Base-by-base conservation (phyloP, 2,113 vertebrate species). In the Ammospiza caudacuta region DNA sequence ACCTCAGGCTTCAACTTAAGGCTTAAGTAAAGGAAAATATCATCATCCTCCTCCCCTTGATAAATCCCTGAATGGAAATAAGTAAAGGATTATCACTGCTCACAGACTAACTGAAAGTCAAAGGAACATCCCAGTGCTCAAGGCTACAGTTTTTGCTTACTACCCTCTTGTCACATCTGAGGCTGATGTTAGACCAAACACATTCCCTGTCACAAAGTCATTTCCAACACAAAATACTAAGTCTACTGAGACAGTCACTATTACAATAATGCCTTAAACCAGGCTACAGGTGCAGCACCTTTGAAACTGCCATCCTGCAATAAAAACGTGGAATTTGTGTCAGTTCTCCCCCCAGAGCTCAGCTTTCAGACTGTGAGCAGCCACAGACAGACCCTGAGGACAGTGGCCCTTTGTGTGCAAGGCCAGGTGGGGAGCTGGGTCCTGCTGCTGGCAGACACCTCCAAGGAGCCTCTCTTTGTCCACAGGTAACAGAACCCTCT, bases 401-500 rank as follows among this genome's bases (percentile, higher is more conserved):
- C 96, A 97, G 97, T 89, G 95, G 27, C n/a, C 88, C 86, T 97
- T 97, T 97, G 97, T 98, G 49, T 22, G 16, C 12, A 9, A 25
- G 72, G 54, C 95, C 93, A 70, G 93, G 91, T 94, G 78, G 89
- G 41, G 72, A 94, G 78, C 94, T 54, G 62, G 89, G 74, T 62
- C 52, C 62, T 12, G 79, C 67, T 89, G 89, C 35, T 51, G 87
- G 91, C 93, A 69, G 87, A 95, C 87, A 92, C 88, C 92, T 94
- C n/a, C 1, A 8, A 97, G 87, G 64, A 96, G 89, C 76, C 96
- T 79, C 88, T 96, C 94, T 96, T 95, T 85, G 92, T 85, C 76
- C 68, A 3, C 93, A 95, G 82, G 96, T 92, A 96, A 94, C 83
- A 73, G 83, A 96, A 88, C 68, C 87, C 96, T 90, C 83, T 1